These are phyloP conservation scores for Musca vetustissima DNA, from an alignment of 1,140 invertebrate species.

Conservation along the genomic window DNA sequence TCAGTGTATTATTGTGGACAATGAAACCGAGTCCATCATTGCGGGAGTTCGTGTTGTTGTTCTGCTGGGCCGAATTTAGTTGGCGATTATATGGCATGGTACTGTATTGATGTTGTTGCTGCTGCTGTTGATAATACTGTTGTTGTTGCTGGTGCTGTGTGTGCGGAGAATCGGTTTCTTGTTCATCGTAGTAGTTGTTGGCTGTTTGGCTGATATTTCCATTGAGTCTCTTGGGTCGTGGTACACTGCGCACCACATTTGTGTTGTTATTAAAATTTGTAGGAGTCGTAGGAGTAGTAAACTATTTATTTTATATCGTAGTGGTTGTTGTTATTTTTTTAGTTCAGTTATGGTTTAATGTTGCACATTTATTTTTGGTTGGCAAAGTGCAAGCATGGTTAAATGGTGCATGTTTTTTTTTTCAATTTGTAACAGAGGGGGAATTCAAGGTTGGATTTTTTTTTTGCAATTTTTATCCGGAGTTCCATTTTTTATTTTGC, in stretches of 20 bases:
- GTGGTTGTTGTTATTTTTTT: neutral
- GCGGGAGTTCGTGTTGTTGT: conserved; percentile 20
- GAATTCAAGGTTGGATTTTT: too few relatives aligned
- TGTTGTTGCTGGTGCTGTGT: conserved; percentile 33
- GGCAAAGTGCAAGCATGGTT: too few relatives aligned
- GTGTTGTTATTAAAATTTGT: conserved; percentile 56
- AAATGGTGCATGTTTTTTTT: neutral
- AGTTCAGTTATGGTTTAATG: neutral
- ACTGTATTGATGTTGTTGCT: conserved; percentile 40
- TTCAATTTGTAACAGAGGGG: neutral
- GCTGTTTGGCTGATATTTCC: conserved; percentile 44
- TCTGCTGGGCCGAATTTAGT: conserved; percentile 9
- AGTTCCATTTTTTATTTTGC: too few relatives aligned
- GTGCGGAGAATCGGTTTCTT: conserved; percentile 31
- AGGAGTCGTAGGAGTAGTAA: conserved; percentile 44
- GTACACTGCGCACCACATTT: conserved; percentile 50
- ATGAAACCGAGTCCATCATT: conserved; percentile 1
- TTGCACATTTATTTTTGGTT: neutral
- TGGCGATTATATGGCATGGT: conserved; percentile 43
- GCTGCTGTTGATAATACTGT: conserved; percentile 33
- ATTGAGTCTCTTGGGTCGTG: conserved; percentile 51
- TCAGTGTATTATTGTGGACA: conserved; percentile 9
- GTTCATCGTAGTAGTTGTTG: conserved; percentile 31
- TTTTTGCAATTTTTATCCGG: too few relatives aligned
- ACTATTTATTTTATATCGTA: conserved; percentile 11